phyloP scores from a whole-genome alignment of 2,888 invertebrate genomes.

The Torymus auratus region DNA sequence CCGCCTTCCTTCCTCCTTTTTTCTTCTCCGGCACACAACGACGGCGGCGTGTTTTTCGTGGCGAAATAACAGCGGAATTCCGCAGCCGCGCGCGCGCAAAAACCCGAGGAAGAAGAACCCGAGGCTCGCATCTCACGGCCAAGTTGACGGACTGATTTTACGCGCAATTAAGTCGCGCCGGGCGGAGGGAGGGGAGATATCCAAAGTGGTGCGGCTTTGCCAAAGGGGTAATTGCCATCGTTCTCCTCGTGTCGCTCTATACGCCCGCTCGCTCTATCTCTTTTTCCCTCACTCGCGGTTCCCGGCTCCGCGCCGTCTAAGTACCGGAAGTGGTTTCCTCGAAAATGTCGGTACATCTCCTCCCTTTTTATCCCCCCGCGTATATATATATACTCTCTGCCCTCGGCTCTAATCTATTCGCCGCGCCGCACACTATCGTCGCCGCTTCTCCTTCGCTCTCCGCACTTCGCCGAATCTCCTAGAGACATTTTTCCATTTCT shows the following conservation, averaged over 20 bases:
- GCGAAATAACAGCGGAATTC: slow-evolving; percentile 46
- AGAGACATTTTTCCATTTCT: slow-evolving; percentile 40
- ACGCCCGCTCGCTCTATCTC: slow-evolving; percentile 31
- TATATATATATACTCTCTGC: slow-evolving; percentile 5
- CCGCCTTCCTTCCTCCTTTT: neutral
- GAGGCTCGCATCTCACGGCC: slow-evolving; percentile 8
- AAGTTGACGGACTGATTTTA: slow-evolving; percentile 61
- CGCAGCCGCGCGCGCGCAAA: neutral
- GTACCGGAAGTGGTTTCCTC: slow-evolving; percentile 68
- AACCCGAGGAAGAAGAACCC: neutral
- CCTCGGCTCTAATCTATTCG: neutral
- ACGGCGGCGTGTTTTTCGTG: neutral
- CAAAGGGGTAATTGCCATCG: slow-evolving; percentile 61
- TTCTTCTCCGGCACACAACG: neutral
- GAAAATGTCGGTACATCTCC: slow-evolving; percentile 60
- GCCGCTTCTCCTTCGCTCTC: neutral
- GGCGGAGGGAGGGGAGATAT: slow-evolving; percentile 48
- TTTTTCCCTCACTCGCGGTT: slow-evolving; percentile 17
- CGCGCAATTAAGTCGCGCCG: slow-evolving; percentile 59
- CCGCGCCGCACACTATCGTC: too few relatives aligned
- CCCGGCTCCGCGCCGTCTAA: slow-evolving; percentile 59
- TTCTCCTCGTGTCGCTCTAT: slow-evolving; percentile 39
- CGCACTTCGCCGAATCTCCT: slow-evolving; percentile 40
- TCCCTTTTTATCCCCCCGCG: slow-evolving; percentile 1
- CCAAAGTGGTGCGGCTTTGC: slow-evolving; percentile 56